Evolutionary conservation across 2,888 invertebrate species (phyloP).

Genomic region (Choreutis nemorana): DNA sequence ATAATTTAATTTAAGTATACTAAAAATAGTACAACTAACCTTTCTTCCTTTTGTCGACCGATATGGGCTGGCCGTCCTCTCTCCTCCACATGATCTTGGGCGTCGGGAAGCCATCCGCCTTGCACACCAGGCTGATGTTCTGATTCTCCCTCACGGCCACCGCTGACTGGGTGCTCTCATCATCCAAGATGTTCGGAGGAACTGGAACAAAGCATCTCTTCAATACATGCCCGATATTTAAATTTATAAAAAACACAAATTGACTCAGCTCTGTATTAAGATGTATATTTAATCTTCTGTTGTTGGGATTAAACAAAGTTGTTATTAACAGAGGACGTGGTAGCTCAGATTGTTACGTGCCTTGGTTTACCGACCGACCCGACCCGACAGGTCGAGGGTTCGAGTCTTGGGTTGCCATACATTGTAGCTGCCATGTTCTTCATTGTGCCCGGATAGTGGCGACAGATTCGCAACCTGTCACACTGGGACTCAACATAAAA

Average conservation of each 20-base stretch:
- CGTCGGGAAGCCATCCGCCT: constrained; percentile 88
- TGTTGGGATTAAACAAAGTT: background rate
- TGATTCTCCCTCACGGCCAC: constrained; percentile 93
- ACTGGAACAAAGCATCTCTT: constrained; percentile 70
- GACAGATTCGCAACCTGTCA: too few species aligned
- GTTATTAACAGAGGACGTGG: too few species aligned
- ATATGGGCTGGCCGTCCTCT: constrained; percentile 88
- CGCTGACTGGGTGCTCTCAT: constrained; percentile 89
- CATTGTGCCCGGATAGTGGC: too few species aligned
- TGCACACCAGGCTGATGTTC: constrained; percentile 91
- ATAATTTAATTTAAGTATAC: background rate
- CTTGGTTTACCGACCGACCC: too few species aligned
- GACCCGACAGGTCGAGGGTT: too few species aligned
- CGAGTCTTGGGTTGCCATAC: too few species aligned
- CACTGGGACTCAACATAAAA: too few species aligned
- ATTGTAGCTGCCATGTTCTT: too few species aligned
- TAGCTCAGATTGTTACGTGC: too few species aligned
- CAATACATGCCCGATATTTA: too few species aligned
- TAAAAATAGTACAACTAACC: constrained; percentile 66
- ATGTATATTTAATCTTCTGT: background rate
- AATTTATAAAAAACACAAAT: too few species aligned
- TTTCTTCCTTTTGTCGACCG: constrained; percentile 86
- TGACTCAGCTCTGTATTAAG: too few species aligned
- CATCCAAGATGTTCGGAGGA: constrained; percentile 92
- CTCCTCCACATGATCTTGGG: constrained; percentile 94